Percentiles rank a stretch among this genome's conserved stretches.
Conservation (phyloP, 2,797 vertebrate species). For the Eleutherodactylus coqui region DNA sequence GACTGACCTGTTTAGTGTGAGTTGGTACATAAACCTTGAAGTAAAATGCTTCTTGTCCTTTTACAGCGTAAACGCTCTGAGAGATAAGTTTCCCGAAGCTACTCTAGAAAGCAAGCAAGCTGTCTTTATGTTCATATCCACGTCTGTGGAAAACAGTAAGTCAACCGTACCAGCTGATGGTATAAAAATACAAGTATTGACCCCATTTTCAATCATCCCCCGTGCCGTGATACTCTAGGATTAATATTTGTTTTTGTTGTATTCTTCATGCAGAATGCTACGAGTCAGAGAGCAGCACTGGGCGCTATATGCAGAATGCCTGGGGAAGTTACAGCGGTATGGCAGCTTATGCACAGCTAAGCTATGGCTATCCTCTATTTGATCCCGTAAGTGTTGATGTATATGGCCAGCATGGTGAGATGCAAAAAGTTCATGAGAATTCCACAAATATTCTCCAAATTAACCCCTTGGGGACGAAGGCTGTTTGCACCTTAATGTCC, state of each 20-base stretch:
- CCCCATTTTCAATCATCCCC: not conserved
- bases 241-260: not conserved
- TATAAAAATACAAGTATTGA: not conserved
- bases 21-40: too few relatives aligned
- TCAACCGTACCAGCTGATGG: not conserved
- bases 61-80: not conserved
- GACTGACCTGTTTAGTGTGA: not conserved
- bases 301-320: not conserved
- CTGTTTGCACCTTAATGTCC: too few relatives aligned
- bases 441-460: too few relatives aligned
- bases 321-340: slow-evolving; percentile 50
- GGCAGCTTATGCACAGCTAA: slow-evolving; percentile 45
- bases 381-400: slow-evolving; percentile 61
- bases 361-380: slow-evolving; percentile 50
- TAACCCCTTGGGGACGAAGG: too few relatives aligned
- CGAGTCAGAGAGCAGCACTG: not conserved
- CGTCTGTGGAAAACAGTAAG: not conserved
- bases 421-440: too few relatives aligned
- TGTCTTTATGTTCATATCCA: not conserved
- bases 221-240: not conserved
- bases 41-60: not conserved
- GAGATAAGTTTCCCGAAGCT: not conserved
- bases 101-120: not conserved
- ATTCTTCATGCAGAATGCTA: slow-evolving; percentile 38
- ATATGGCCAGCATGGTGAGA: not conserved